Evolutionary conservation across 2,888 invertebrate genomes (phyloP).

Genomic region (Sphinx pinastri): DNA sequence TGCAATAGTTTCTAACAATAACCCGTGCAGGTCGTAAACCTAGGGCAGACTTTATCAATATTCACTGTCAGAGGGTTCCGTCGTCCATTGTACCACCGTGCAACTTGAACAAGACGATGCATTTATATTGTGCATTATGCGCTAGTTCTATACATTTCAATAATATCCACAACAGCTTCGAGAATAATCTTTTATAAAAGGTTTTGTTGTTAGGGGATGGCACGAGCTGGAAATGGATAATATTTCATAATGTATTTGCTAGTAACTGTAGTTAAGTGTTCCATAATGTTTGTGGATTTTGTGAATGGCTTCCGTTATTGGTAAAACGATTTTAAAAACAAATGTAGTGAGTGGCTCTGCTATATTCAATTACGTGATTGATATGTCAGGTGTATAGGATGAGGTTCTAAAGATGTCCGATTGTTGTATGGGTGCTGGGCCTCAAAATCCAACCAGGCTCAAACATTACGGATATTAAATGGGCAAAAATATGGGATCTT

Average conservation of each 20-base stretch:
- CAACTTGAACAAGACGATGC: conserved; percentile 42
- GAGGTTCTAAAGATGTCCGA: no score
- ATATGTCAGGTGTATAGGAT: no score
- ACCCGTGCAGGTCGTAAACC: conserved; percentile 1
- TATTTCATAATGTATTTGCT: background rate
- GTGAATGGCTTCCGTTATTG: background rate
- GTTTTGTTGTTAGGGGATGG: conserved; percentile 6
- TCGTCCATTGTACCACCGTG: conserved; percentile 39
- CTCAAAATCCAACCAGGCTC: no score
- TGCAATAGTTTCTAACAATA: background rate
- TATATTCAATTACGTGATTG: background rate
- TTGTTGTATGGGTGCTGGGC: no score
- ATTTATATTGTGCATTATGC: conserved; percentile 46
- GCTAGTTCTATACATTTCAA: conserved; percentile 35
- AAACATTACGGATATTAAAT: no score
- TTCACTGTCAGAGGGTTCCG: conserved; percentile 20
- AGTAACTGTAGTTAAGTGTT: background rate
- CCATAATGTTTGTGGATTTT: background rate
- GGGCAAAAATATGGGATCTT: no score
- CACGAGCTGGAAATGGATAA: background rate
- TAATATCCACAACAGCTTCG: conserved; percentile 33
- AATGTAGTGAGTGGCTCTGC: background rate
- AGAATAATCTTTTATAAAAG: conserved; percentile 27
- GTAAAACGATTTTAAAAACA: background rate
- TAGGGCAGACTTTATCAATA: conserved; percentile 31